Conservation (phyloP, 2,113 vertebrate genomes). For the Callaeas wilsoni region DNA sequence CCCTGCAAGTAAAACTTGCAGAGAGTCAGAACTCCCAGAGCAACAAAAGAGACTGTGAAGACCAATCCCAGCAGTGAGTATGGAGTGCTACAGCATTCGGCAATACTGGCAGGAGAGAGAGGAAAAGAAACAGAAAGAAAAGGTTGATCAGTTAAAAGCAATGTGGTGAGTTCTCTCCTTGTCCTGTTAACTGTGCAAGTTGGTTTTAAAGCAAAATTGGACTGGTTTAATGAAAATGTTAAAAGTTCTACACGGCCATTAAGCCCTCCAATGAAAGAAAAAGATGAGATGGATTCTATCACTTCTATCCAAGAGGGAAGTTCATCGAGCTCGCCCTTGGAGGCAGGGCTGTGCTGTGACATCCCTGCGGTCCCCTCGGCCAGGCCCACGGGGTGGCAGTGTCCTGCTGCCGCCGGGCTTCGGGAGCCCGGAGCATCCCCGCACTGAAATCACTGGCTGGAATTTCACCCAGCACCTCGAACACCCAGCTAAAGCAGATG, state of each 20-base stretch:
- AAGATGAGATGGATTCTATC: neutral
- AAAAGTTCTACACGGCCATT: neutral
- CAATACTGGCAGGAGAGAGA: slow-evolving; percentile 76
- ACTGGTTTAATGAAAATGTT: neutral
- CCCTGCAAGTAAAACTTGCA: slow-evolving; percentile 99
- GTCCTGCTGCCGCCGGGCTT: neutral
- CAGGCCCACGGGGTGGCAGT: slow-evolving; percentile 15
- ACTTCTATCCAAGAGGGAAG: neutral
- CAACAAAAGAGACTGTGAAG: slow-evolving; percentile 96
- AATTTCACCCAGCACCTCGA: neutral
- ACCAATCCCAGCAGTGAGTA: slow-evolving; percentile 95
- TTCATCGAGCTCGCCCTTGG: neutral
- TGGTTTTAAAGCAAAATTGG: neutral
- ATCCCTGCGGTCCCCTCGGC: neutral
- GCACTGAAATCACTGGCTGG: neutral
- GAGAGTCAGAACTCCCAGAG: slow-evolving; percentile 93
- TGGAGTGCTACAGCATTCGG: slow-evolving; percentile 96
- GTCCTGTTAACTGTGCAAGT: neutral
- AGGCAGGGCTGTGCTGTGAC: neutral
- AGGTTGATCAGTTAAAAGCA: neutral
- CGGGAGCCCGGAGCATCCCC: neutral
- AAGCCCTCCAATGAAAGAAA: neutral
- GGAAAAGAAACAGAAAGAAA: neutral
- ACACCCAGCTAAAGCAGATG: neutral
- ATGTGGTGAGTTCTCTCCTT: neutral